Evolutionary conservation across 2,888 invertebrate genomes (phyloP).

Genomic region (Odontocerum albicorne): DNA sequence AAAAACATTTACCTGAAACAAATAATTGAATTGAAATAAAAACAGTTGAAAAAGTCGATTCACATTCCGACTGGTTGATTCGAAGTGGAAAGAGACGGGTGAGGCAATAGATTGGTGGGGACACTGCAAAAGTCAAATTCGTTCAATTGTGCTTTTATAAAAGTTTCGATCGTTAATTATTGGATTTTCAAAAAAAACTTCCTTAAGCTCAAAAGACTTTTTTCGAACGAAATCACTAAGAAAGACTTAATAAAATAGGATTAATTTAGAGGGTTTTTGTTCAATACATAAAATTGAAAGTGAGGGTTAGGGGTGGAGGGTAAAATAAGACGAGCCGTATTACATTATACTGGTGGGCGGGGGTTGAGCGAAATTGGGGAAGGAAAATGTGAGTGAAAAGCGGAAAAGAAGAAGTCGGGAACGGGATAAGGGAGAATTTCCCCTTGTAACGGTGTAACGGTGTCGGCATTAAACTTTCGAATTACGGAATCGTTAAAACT

Average conservation of each 20-base stretch:
- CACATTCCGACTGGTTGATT: too few relatives aligned
- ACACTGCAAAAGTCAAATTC: too few relatives aligned
- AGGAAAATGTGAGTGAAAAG: slow-evolving; percentile 28
- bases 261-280: slow-evolving; percentile 20
- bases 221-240: background rate
- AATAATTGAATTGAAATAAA: too few relatives aligned
- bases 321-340: slow-evolving; percentile 17
- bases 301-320: slow-evolving; percentile 14
- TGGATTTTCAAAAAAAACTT: too few relatives aligned
- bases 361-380: slow-evolving; percentile 12
- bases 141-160: too few relatives aligned
- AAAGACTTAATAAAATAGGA: slow-evolving; percentile 19
- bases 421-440: slow-evolving; percentile 23
- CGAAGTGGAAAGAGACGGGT: too few relatives aligned
- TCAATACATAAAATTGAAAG: slow-evolving; percentile 19
- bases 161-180: too few relatives aligned
- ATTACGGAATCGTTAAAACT: slow-evolving; percentile 38
- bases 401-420: slow-evolving; percentile 22
- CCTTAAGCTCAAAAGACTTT: too few relatives aligned
- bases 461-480: slow-evolving; percentile 36
- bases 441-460: slow-evolving; percentile 18
- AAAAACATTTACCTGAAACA: too few relatives aligned
- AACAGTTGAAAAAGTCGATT: too few relatives aligned
- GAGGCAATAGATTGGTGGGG: too few relatives aligned
- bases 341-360: slow-evolving; percentile 10